phyloP scores from a whole-genome alignment of 2,113 vertebrate genomes.

The Galeopterus variegatus region DNA sequence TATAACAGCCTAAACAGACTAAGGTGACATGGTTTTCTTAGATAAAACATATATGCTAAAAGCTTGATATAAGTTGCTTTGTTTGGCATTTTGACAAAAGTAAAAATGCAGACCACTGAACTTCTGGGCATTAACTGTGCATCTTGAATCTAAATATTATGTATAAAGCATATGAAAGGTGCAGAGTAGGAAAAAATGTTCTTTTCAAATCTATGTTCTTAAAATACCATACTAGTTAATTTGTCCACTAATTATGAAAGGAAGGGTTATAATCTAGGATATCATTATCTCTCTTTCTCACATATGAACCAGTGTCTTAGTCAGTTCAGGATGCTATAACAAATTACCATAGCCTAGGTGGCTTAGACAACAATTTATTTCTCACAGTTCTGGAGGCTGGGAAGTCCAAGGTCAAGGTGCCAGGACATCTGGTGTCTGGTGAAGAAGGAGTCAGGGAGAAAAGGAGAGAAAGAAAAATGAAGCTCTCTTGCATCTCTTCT shows the following conservation, averaged over 20 bases:
- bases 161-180: neutral
- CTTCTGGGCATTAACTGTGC: neutral
- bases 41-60: neutral
- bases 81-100: neutral
- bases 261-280: neutral
- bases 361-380: neutral
- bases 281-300: neutral
- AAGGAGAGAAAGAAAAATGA: neutral
- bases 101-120: neutral
- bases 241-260: slow-evolving; percentile 7
- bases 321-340: neutral
- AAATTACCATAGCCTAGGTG: neutral
- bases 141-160: slow-evolving; percentile 18
- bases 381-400: neutral
- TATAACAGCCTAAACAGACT: neutral
- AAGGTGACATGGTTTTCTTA: neutral
- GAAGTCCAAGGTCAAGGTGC: neutral
- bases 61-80: neutral
- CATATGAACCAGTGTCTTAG: neutral
- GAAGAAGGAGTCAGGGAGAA: neutral
- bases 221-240: neutral
- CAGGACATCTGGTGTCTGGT: neutral
- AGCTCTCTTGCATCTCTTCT: neutral
- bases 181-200: neutral
- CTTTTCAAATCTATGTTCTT: slow-evolving; percentile 22